phyloP scores from a whole-genome alignment of 1,140 invertebrate species.

The Drosophila parvula region DNA sequence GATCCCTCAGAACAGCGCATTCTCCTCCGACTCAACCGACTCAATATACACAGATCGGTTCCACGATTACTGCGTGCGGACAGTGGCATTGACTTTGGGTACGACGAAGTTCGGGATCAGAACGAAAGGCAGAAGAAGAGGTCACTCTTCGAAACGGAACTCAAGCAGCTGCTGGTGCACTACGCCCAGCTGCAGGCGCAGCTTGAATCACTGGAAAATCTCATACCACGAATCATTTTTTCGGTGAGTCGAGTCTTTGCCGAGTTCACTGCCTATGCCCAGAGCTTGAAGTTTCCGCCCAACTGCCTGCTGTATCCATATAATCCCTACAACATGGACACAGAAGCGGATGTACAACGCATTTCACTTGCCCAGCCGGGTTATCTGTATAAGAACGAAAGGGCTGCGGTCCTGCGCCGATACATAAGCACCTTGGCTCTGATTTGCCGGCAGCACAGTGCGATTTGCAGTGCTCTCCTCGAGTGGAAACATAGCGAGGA shows the following conservation, averaged over 20 bases:
- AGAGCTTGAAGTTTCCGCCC: slow-evolving; percentile 57
- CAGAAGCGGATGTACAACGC: not conserved
- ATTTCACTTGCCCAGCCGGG: slow-evolving; percentile 40
- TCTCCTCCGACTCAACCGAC: slow-evolving; percentile 40
- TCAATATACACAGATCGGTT: slow-evolving; percentile 34
- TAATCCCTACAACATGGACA: slow-evolving; percentile 42
- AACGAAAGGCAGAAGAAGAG: slow-evolving; percentile 43
- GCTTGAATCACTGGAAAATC: slow-evolving; percentile 6
- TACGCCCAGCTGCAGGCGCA: slow-evolving; percentile 61
- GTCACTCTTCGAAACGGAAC: slow-evolving; percentile 59
- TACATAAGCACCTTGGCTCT: slow-evolving; percentile 65
- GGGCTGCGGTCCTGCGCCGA: slow-evolving; percentile 59
- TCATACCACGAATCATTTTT: slow-evolving; percentile 28
- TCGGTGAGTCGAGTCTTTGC: slow-evolving; percentile 62
- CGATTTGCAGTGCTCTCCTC: slow-evolving; percentile 43
- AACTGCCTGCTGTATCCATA: slow-evolving; percentile 62
- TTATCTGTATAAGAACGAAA: slow-evolving; percentile 49
- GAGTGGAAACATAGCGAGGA: slow-evolving; percentile 42
- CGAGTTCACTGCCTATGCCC: slow-evolving; percentile 62
- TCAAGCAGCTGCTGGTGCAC: slow-evolving; percentile 58
- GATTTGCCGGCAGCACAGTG: slow-evolving; percentile 52
- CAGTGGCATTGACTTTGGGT: slow-evolving; percentile 23
- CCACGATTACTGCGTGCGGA: not conserved
- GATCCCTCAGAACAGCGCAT: slow-evolving; percentile 18
- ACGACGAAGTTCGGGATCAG: slow-evolving; percentile 10